Evolutionary conservation across 2,888 invertebrate species (phyloP).

Genomic region (Habroteleia sp.): DNA sequence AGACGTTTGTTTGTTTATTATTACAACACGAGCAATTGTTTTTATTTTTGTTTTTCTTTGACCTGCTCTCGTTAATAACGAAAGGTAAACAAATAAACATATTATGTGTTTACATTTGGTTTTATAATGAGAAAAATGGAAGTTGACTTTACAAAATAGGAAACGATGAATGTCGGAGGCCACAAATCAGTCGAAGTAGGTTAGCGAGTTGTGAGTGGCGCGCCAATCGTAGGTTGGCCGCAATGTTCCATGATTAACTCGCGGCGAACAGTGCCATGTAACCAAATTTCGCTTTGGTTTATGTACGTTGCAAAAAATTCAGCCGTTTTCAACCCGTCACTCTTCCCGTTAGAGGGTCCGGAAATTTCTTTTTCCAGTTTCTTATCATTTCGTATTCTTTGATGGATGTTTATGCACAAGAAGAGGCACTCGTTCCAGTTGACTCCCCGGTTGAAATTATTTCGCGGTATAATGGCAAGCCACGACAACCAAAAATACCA

Average conservation of each 20-base stretch:
- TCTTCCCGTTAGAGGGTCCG: not conserved
- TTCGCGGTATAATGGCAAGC: conserved; percentile 11
- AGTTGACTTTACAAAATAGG: not conserved
- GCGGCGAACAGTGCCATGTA: conserved; percentile 15
- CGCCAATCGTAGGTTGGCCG: conserved; percentile 10
- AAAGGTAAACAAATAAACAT: no score
- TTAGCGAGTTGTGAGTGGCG: conserved; percentile 1
- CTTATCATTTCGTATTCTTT: not conserved
- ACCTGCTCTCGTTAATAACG: no score
- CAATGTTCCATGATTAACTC: conserved; percentile 13
- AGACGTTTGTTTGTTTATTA: no score
- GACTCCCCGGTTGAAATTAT: conserved; percentile 25
- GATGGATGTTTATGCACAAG: no score
- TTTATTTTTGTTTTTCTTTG: no score
- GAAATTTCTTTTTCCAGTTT: not conserved
- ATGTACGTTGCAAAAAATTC: not conserved
- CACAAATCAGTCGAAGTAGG: conserved; percentile 8
- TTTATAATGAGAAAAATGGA: no score
- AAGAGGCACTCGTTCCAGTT: no score
- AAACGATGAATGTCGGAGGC: not conserved
- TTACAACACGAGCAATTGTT: no score
- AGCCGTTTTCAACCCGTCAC: not conserved
- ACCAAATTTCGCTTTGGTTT: conserved; percentile 2
- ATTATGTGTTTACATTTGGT: no score
- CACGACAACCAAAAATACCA: conserved; percentile 15